A percentile compares a stretch with the other conserved stretches of the same genome.
These are phyloP conservation scores for Rhinichthys klamathensis DNA, from an alignment of 2,113 vertebrate genomes.

Conservation along the genomic window DNA sequence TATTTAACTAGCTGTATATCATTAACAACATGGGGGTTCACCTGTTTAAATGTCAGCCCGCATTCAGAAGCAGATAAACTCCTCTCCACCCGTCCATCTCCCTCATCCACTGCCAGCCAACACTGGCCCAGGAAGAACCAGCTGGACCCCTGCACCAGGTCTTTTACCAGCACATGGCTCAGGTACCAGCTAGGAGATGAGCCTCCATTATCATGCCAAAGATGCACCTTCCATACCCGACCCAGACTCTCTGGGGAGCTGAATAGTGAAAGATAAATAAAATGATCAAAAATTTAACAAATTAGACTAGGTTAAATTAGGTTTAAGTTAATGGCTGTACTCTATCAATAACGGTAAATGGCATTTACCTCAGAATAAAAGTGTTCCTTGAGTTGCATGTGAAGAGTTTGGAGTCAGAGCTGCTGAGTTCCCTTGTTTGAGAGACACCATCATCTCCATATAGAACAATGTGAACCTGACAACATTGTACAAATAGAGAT, in stretches of 20 bases:
- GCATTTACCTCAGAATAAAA: slow-evolving; percentile 82
- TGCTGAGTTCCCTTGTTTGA: slow-evolving; percentile 78
- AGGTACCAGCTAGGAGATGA: slow-evolving; percentile 77
- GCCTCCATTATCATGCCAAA: slow-evolving; percentile 83
- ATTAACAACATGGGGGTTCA: slow-evolving; percentile 49
- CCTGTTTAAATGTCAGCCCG: slow-evolving; percentile 73
- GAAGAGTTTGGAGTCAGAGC: slow-evolving; percentile 75
- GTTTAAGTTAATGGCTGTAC: background rate
- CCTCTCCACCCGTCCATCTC: slow-evolving; percentile 75
- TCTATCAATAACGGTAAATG: background rate
- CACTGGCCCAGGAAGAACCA: slow-evolving; percentile 79
- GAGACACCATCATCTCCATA: slow-evolving; percentile 77
- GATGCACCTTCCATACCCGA: slow-evolving; percentile 72
- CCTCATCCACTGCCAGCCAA: slow-evolving; percentile 77
- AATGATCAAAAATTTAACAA: background rate
- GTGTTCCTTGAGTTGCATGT: slow-evolving; percentile 79
- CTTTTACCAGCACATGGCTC: slow-evolving; percentile 75
- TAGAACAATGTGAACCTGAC: slow-evolving; percentile 79
- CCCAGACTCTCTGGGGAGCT: slow-evolving; percentile 78
- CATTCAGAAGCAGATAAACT: slow-evolving; percentile 65
- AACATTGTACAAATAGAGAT: slow-evolving; percentile 13
- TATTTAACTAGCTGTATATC: background rate
- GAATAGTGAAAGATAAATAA: slow-evolving; percentile 6
- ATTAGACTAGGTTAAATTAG: background rate
- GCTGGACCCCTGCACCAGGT: slow-evolving; percentile 40